A percentile compares a stretch with the other conserved stretches of the same genome.
These are phyloP conservation scores for Corythaixoides concolor DNA, from an alignment of 2,113 vertebrate genomes.

Conservation along the genomic window DNA sequence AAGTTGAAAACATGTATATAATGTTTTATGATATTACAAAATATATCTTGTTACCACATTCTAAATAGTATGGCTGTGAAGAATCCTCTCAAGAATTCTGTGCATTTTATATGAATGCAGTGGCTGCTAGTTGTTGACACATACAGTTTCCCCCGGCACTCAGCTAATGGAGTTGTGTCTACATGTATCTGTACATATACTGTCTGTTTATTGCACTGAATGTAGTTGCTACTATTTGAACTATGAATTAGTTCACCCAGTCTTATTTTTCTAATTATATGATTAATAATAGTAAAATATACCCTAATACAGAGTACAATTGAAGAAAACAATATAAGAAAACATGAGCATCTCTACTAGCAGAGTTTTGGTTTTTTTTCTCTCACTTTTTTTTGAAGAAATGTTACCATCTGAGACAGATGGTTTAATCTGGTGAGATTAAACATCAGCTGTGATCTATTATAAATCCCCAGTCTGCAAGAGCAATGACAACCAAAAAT, in stretches of 20 bases:
- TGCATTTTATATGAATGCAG: not conserved
- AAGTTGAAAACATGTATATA: not conserved
- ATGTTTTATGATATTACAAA: not conserved
- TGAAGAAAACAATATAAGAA: not conserved
- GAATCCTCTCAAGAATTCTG: not conserved
- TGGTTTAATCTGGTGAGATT: not conserved
- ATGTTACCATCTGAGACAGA: not conserved
- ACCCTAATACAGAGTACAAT: not conserved
- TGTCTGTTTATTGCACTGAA: not conserved
- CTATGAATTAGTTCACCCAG: not conserved
- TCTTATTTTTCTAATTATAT: not conserved
- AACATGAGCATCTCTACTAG: not conserved
- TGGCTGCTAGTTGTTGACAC: not conserved
- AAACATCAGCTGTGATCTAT: not conserved
- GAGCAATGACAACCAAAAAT: not conserved
- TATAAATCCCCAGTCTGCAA: not conserved
- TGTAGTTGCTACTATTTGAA: not conserved
- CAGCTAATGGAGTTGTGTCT: not conserved
- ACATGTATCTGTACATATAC: not conserved
- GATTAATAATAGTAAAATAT: not conserved
- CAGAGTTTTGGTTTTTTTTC: not conserved
- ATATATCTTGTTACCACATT: not conserved
- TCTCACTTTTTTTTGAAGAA: not conserved
- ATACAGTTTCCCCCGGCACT: fast-evolving
- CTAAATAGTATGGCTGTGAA: not conserved